These are phyloP conservation scores for Drosophila gunungcola DNA, from an alignment of 1,140 invertebrate species.

Conservation along the genomic window DNA sequence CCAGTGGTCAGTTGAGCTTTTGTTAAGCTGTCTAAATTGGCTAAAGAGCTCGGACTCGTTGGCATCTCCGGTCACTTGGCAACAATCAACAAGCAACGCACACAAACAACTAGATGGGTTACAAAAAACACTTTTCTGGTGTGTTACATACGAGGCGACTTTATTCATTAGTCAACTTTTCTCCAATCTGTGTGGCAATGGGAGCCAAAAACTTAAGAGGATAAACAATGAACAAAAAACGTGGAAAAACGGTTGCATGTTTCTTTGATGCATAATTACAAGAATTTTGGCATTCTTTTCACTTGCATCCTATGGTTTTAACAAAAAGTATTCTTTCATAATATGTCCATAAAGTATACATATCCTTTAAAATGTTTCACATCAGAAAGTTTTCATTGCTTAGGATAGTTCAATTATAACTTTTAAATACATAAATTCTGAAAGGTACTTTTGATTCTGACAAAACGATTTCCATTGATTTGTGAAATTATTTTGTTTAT, in stretches of 20 bases:
- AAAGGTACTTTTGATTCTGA: too few species aligned
- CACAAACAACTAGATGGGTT: not conserved
- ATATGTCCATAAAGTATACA: not conserved
- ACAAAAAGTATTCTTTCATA: not conserved
- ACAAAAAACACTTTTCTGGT: constrained; percentile 1
- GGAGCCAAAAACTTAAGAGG: constrained; percentile 6
- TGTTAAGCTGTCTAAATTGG: constrained; percentile 78
- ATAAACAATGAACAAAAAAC: not conserved
- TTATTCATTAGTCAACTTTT: constrained; percentile 57
- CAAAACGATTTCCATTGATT: too few species aligned
- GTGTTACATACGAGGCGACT: constrained; percentile 30
- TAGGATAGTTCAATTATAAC: too few species aligned
- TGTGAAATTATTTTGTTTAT: too few species aligned
- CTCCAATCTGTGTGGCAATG: not conserved
- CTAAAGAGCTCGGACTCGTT: constrained; percentile 67
- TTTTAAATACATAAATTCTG: too few species aligned
- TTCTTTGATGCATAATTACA: constrained; percentile 13
- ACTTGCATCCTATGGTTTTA: not conserved
- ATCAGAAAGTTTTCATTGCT: too few species aligned
- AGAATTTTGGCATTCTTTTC: not conserved
- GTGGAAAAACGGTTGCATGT: not conserved
- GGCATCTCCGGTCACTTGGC: constrained; percentile 63
- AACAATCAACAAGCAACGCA: constrained; percentile 36
- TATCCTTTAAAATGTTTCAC: too few species aligned
- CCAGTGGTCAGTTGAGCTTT: constrained; percentile 64